phyloP scores from a whole-genome alignment of 2,113 vertebrate genomes.

The Nycticryphes semicollaris region DNA sequence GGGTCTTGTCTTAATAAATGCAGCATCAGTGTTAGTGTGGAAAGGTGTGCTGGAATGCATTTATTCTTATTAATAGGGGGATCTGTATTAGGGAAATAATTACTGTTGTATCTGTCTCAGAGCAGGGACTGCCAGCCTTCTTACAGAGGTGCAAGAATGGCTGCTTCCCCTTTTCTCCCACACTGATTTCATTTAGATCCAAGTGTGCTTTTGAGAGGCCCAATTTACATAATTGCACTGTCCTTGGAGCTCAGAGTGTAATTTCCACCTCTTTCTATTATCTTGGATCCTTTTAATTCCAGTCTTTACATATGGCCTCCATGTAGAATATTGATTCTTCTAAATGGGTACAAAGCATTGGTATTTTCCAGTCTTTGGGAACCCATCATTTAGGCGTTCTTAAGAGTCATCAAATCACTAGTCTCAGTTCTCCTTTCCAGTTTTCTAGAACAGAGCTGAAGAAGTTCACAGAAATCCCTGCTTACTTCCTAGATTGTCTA shows the following conservation, averaged over 20 bases:
- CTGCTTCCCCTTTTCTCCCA: background rate
- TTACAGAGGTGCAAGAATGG: background rate
- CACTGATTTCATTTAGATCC: background rate
- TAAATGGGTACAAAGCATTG: fast-evolving
- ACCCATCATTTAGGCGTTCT: background rate
- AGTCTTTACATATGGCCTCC: background rate
- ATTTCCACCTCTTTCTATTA: background rate
- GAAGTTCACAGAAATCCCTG: background rate
- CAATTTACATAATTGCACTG: fast-evolving
- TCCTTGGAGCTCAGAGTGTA: background rate
- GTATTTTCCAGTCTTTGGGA: background rate
- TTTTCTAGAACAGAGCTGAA: background rate
- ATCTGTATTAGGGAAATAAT: background rate
- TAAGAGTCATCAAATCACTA: background rate
- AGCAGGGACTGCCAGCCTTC: background rate
- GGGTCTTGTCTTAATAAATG: background rate
- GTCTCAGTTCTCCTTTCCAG: conserved; percentile 19
- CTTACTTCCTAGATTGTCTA: background rate
- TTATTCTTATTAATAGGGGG: background rate
- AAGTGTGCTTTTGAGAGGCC: background rate
- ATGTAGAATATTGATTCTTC: background rate
- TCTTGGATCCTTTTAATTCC: background rate
- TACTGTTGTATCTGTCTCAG: background rate
- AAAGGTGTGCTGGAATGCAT: fast-evolving
- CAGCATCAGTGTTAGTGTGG: background rate